These are phyloP conservation scores for Orthosia gracilis DNA, from an alignment of 2,888 invertebrate species.

Conservation along the genomic window DNA sequence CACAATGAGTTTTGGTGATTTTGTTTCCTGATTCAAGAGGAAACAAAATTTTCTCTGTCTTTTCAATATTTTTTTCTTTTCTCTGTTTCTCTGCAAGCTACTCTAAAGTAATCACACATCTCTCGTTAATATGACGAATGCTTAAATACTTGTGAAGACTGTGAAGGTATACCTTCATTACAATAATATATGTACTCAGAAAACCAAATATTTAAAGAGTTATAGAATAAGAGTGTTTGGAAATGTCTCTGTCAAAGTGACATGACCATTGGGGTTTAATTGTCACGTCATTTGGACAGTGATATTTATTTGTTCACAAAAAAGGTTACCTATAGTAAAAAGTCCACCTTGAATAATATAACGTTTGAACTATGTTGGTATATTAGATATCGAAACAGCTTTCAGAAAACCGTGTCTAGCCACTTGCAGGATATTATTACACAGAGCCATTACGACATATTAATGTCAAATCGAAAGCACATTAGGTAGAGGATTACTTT, in stretches of 20 bases:
- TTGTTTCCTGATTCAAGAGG: background rate
- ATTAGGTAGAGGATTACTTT: background rate
- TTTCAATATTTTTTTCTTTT: too few species aligned
- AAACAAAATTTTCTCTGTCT: too few species aligned
- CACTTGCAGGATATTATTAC: constrained; percentile 16
- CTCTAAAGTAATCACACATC: background rate
- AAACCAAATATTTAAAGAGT: too few species aligned
- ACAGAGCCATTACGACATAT: constrained; percentile 16
- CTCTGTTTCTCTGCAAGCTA: background rate
- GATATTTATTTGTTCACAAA: background rate
- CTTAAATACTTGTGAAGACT: too few species aligned
- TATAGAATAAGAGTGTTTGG: background rate
- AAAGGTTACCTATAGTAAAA: background rate
- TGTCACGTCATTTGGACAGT: too few species aligned
- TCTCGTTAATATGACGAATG: background rate
- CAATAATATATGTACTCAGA: too few species aligned
- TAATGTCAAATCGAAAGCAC: constrained; percentile 14
- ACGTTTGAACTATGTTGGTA: background rate
- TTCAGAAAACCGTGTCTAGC: constrained; percentile 23
- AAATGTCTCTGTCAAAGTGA: constrained; percentile 1
- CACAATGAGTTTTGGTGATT: too few species aligned
- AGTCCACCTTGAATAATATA: background rate
- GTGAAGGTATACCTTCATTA: too few species aligned
- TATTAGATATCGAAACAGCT: constrained; percentile 10
- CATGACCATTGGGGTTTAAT: background rate